phyloP scores from a whole-genome alignment of 2,797 vertebrate species.

The Rhinichthys osculus region DNA sequence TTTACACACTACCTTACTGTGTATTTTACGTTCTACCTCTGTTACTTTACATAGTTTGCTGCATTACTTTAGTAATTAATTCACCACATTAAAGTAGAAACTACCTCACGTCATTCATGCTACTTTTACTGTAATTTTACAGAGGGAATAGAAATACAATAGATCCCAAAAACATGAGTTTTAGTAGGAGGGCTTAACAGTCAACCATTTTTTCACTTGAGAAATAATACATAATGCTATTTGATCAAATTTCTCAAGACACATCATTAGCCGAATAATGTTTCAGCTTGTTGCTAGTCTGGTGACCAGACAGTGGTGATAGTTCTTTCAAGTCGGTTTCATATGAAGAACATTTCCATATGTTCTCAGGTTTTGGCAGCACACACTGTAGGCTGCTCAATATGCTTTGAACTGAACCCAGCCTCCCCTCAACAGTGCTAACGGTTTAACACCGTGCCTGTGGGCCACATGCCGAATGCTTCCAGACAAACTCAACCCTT shows the following conservation, averaged over 20 bases:
- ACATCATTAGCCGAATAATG: conserved; percentile 14
- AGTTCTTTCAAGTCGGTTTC: conserved; percentile 24
- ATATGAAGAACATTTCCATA: conserved; percentile 14
- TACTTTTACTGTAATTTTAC: neutral
- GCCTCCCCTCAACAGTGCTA: conserved; percentile 20
- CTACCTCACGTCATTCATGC: neutral
- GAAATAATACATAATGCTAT: conserved; percentile 20
- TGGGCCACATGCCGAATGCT: conserved; percentile 32
- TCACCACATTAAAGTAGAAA: neutral
- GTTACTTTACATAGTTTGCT: neutral
- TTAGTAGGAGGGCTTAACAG: neutral
- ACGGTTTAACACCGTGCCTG: conserved; percentile 12
- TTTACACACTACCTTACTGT: neutral
- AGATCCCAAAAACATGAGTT: neutral
- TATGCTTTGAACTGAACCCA: conserved; percentile 7
- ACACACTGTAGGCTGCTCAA: conserved; percentile 19
- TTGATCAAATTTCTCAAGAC: neutral
- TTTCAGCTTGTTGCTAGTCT: conserved; percentile 11
- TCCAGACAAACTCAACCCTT: conserved; percentile 30
- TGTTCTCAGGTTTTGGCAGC: conserved; percentile 9
- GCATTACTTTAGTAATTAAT: neutral
- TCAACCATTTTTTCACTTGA: neutral
- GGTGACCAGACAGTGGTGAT: conserved; percentile 17
- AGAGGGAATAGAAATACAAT: neutral
- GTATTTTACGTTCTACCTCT: neutral